Evolutionary conservation across 2,888 invertebrate species (phyloP).

Genomic region (Synanthedon tipuliformis): DNA sequence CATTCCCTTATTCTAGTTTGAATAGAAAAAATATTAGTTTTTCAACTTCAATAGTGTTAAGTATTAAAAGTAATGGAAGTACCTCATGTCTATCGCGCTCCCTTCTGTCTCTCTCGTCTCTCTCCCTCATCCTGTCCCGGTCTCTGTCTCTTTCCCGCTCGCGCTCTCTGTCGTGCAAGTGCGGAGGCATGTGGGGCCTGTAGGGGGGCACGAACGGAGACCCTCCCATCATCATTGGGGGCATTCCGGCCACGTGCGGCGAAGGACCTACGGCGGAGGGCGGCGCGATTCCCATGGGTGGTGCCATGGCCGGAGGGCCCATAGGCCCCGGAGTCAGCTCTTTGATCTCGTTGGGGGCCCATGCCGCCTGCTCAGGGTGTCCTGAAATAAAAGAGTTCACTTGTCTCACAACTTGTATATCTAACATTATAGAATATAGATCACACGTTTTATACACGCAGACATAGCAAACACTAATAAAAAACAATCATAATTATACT

Average conservation of each 20-base stretch:
- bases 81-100: slow-evolving; percentile 50
- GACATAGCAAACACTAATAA: too few relatives aligned
- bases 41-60: too few relatives aligned
- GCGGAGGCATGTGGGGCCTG: slow-evolving; percentile 32
- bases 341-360: slow-evolving; percentile 77
- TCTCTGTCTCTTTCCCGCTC: slow-evolving; percentile 55
- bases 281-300: slow-evolving; percentile 15
- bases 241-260: slow-evolving; percentile 24
- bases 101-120: slow-evolving; percentile 31
- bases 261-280: neutral
- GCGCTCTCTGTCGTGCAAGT: slow-evolving; percentile 43
- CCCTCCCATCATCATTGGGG: slow-evolving; percentile 29
- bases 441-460: too few relatives aligned
- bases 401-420: too few relatives aligned
- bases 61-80: too few relatives aligned
- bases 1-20: neutral
- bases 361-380: slow-evolving; percentile 59
- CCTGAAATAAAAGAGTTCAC: slow-evolving; percentile 15
- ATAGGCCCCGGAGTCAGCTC: slow-evolving; percentile 73
- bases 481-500: too few relatives aligned
- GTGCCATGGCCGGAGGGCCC: slow-evolving; percentile 18
- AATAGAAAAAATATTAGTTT: neutral
- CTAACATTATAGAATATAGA: too few relatives aligned
- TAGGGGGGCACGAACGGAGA: slow-evolving; percentile 34
- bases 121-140: slow-evolving; percentile 29